Evolutionary conservation across 2,888 invertebrate genomes (phyloP), one percentile per base, ranked within the genome.

Genomic region (Hyalella azteca): DNA sequence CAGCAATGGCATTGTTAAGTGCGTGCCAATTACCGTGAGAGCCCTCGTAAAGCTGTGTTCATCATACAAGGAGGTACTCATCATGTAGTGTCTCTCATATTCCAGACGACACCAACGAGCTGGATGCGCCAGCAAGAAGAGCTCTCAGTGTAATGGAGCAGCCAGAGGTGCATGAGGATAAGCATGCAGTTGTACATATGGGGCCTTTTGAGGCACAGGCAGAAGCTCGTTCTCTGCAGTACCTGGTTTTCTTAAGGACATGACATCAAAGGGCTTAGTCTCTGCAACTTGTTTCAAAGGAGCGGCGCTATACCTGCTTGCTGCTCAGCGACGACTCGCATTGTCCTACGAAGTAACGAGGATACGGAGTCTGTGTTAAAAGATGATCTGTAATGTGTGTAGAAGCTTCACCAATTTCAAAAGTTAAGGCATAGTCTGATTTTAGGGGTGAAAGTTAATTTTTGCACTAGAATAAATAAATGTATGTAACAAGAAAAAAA

Each of bases 21-120:
- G 54, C 54, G 54, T 54, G 54, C 54, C 54, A 54, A 54, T 54
- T 54, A 54, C 54, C 54, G 54, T 22, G 54, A 54, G 54, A 54
- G 54, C 54, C 29, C 54, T 54, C 54, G 54, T 54, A 54, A 54
- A 54, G 54, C 54, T 29, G 54, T 54, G 54, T 54, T 54, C 54
- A 54, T 54, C 26, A 54, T 54, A 54, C 54, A 54, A 54, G 26
- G 54, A 54, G 26, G 54, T 29, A 54, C 54, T 54, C 22, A 29
- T 54, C 26, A 54, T 54, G 54, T 54, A 54, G 54, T 29, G 22
- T 29, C 13, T 22, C 54, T 54, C 54, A 54, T 54, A 54, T 54
- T 54, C 54, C 29, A 22, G 11, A 26, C 54, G 54, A 54, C 54
- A 54, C 54, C 54, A 54, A 54, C 29, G 54, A 54, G 54, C n/a